Percentiles rank a stretch among this genome's conserved stretches.
phyloP scores from a whole-genome alignment of 2,888 invertebrate genomes.

The Cheilosia soror region DNA sequence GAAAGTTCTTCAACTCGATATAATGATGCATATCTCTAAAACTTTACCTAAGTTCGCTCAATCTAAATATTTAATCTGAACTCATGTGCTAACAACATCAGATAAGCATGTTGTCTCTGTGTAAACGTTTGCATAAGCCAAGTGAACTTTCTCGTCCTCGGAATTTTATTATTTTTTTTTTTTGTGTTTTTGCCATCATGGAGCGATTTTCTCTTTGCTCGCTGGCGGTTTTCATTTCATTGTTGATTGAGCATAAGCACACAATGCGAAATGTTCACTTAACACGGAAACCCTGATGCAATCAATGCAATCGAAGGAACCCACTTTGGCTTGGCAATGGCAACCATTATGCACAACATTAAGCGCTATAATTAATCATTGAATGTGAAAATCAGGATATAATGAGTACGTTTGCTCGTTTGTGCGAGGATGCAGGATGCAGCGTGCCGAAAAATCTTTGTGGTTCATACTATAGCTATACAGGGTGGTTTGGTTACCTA shows the following conservation, averaged over 20 bases:
- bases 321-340: conserved; percentile 46
- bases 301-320: conserved; percentile 63
- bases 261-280: conserved; percentile 52
- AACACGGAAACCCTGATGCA: conserved; percentile 23
- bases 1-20: conserved; percentile 10
- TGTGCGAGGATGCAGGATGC: conserved; percentile 18
- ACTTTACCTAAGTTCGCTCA: conserved; percentile 41
- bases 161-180: neutral
- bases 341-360: conserved; percentile 64
- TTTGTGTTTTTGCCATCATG: neutral
- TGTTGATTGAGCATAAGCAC: conserved; percentile 49
- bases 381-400: conserved; percentile 58
- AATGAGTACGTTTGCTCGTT: conserved; percentile 49
- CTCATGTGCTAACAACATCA: conserved; percentile 24
- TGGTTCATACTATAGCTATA: no score
- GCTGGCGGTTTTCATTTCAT: conserved; percentile 60
- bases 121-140: conserved; percentile 35
- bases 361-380: conserved; percentile 70
- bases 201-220: conserved; percentile 5
- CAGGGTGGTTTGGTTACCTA: conserved; percentile 19
- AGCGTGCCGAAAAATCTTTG: conserved; percentile 49
- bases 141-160: conserved; percentile 4
- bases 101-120: conserved; percentile 34
- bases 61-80: conserved; percentile 65
- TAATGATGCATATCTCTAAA: conserved; percentile 3